Evolutionary conservation across 2,113 vertebrate genomes (phyloP).

Genomic region (Hystrix brachyura): DNA sequence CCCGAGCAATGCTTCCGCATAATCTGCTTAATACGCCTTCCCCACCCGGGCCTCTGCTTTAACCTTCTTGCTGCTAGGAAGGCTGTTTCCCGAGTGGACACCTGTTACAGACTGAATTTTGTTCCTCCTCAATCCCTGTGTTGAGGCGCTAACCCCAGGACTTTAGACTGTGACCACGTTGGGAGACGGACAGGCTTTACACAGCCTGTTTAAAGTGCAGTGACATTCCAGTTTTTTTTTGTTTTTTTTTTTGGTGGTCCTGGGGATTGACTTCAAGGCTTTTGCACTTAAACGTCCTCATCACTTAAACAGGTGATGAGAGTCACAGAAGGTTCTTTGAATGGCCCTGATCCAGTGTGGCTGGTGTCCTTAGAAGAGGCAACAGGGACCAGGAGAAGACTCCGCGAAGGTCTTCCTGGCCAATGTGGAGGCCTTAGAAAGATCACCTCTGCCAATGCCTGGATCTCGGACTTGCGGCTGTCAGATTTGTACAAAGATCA

Average conservation of each 20-base stretch:
- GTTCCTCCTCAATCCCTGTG: too few relatives aligned
- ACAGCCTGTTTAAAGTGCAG: too few relatives aligned
- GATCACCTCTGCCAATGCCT: not conserved
- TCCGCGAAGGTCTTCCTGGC: rapidly evolving
- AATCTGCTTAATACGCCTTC: slow-evolving; percentile 32
- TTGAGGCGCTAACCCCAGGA: not conserved
- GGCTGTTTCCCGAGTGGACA: not conserved
- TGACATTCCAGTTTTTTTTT: too few relatives aligned
- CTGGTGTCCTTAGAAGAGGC: not conserved
- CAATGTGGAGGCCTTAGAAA: not conserved
- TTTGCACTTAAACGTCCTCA: too few relatives aligned
- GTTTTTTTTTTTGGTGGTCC: too few relatives aligned
- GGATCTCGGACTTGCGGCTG: not conserved
- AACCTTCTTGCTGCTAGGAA: not conserved
- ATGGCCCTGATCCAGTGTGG: not conserved
- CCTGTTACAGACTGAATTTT: not conserved
- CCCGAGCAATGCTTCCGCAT: not conserved
- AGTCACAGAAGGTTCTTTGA: not conserved
- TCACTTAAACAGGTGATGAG: not conserved
- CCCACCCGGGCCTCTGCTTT: rapidly evolving
- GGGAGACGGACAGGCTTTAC: not conserved
- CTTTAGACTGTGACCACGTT: not conserved
- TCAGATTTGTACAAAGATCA: not conserved
- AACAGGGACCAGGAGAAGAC: not conserved
- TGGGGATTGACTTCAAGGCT: too few relatives aligned